Base-by-base conservation (phyloP, 1,140 invertebrate genomes). In the Venturia canescens region DNA sequence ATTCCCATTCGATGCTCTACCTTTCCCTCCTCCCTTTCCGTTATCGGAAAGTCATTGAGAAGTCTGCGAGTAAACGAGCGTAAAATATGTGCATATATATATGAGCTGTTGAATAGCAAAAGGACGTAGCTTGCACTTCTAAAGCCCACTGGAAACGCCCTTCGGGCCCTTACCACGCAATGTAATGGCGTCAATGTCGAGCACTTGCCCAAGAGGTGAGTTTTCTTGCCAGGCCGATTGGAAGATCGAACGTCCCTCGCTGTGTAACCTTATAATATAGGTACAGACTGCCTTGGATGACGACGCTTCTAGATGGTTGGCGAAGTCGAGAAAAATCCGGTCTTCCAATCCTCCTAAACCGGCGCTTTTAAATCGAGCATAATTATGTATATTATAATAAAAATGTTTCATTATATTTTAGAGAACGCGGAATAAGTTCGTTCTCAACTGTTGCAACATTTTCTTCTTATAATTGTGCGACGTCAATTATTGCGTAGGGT, bases 41-140 rank as follows among this genome's bases (percentile, higher is more conserved):
- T 77, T 77, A 77, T 77, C 75, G 75, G 75, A 77, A 77, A 77
- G 57, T 77, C 75, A 77, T 77, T 77, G 57, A 66, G 75, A 77
- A 57, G 75, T 77, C 57, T 66, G 38, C 31, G 75, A 77, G 75
- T 66, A 31, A 31, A 66, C 50, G 74, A 34, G 74, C 63, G 23
- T 38, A 38, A 76, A 53, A 31, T 76, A 63, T 63, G n/a, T 63
- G 60, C 21, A 69, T 31, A 29, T 69, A 63, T 63, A 31, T 18
- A 69, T 69, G 7, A 23, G 13, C 6, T 15, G 60, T 23, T 63
- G 11, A 18, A 63, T 26, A 13, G 26, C 23, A 63, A 63, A 63
- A 63, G 60, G 60, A 13, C 60, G 11, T 63, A 63, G 23, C 15
- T 13, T 23, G 27, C 60, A 63, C 21, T 13, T 27, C 38, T 1